Base-by-base conservation (phyloP, 2,797 vertebrate species). In the Emys orbicularis region DNA sequence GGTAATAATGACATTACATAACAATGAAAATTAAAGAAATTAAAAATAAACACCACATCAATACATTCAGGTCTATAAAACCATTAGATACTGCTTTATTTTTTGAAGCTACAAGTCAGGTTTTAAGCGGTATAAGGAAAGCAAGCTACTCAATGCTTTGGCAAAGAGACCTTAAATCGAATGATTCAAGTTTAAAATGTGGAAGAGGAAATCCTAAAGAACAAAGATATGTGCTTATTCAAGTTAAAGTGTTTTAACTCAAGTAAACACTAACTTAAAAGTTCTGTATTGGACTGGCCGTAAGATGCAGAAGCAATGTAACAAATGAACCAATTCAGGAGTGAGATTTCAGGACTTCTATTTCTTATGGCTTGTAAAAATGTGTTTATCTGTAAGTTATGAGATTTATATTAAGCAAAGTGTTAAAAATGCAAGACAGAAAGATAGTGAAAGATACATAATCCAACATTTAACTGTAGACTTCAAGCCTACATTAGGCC, bases 381-480 rank as follows among this genome's bases (percentile, higher is more conserved):
- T 65, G 50, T 0, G 47, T 2, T 4, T n/a, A n/a, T 1, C 59
- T 50, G 13, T 74, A 47, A 29, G 44, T 77, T 49, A 49, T 4
- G 7, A 49, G 56, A 61, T 10, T 10, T 72, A 41, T 72, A 41
- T 23, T 41, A 12, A 27, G 82, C 0, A 8, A 86, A 83, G 25
- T 83, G 49, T 49, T 29, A 1, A 10, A 72, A 81, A 49, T 16
- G 65, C 0, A 0, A 57, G 34, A 49, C 0, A 2, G 87, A 86
- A 53, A 92, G 68, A 88, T 93, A 92, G 96, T 86, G 93, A 96
- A 91, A 89, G 74, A 89, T 6, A 5, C 6, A 80, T 8, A 88
- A 4, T 18, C 86, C 1, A 0, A 81, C 56, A n/a, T 37, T 47
- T 0, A 47, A 44, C 54, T 34, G 85, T 57, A 41, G 61, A 37